phyloP scores from a whole-genome alignment of 53 echinoderm and acorn worm species.

The Astropecten irregularis region DNA sequence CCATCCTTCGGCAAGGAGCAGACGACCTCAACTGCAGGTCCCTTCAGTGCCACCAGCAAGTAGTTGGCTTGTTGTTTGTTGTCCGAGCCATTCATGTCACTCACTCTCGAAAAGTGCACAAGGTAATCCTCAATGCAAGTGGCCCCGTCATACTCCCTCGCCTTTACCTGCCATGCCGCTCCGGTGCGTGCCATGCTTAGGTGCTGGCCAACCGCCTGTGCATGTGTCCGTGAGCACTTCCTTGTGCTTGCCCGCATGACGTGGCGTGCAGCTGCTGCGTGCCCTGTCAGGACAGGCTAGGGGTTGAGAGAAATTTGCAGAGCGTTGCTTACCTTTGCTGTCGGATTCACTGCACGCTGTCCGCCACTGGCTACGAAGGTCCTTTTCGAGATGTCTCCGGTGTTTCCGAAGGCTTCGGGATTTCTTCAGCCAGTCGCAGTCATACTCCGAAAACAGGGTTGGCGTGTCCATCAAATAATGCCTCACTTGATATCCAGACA shows the following conservation, averaged over 20 bases:
- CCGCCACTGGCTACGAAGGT: neutral
- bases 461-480: neutral
- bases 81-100: slow-evolving; percentile 6
- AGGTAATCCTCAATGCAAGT: slow-evolving; percentile 27
- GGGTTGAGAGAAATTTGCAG: neutral
- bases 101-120: slow-evolving; percentile 1
- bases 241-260: neutral
- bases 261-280: neutral
- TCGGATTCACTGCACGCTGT: neutral
- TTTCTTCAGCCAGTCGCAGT: neutral
- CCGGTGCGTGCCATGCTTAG: neutral
- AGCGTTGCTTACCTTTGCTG: neutral
- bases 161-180: slow-evolving; percentile 8
- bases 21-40: neutral
- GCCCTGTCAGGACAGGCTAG: neutral
- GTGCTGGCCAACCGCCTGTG: neutral
- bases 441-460: neutral
- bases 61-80: slow-evolving; percentile 4
- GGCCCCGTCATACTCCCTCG: slow-evolving; percentile 16
- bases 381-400: neutral
- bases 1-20: slow-evolving; percentile 8
- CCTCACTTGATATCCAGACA: neutral
- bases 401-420: neutral
- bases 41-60: neutral
- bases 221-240: neutral